Percentiles rank a stretch among this genome's conserved stretches.
Evolutionary conservation across 2,113 vertebrate species (phyloP).

Genomic region (Hemicordylus capensis): DNA sequence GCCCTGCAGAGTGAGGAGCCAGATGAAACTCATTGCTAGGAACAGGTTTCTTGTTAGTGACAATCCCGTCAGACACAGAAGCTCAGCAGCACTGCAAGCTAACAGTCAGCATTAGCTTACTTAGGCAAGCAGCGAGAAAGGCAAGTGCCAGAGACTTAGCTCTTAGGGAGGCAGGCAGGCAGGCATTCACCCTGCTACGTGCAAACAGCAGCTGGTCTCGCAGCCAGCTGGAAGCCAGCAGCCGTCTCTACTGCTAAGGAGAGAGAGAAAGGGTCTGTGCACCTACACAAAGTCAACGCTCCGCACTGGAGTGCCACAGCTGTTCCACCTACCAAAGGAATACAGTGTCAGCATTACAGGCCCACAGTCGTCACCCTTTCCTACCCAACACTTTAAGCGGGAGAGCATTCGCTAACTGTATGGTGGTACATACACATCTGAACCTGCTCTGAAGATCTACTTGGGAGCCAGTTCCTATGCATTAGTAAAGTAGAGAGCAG

Average conservation of each 20-base stretch:
- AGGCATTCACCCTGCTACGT: slow-evolving; percentile 29
- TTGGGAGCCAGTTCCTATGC: neutral
- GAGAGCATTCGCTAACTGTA: no score
- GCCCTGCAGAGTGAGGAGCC: slow-evolving; percentile 75
- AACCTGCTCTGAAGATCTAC: neutral
- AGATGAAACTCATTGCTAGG: neutral
- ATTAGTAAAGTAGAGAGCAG: neutral
- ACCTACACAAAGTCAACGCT: slow-evolving; percentile 95
- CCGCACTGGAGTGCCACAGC: slow-evolving; percentile 88
- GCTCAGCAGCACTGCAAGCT: neutral
- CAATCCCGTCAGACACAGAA: no score
- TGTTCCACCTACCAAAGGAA: slow-evolving; percentile 94
- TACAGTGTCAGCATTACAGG: slow-evolving; percentile 55
- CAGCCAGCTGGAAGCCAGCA: neutral
- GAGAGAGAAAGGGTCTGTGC: slow-evolving; percentile 5
- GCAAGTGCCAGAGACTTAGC: neutral
- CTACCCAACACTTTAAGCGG: slow-evolving; percentile 11
- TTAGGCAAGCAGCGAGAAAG: slow-evolving; percentile 6
- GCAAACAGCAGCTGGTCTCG: slow-evolving; percentile 12
- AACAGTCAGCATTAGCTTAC: neutral
- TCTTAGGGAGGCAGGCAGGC: neutral
- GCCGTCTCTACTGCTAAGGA: neutral
- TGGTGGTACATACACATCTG: neutral
- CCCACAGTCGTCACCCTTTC: neutral
- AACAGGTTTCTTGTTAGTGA: rapidly evolving